Evolutionary conservation across 2,888 invertebrate species (phyloP).

Genomic region (Clusia tigrina): DNA sequence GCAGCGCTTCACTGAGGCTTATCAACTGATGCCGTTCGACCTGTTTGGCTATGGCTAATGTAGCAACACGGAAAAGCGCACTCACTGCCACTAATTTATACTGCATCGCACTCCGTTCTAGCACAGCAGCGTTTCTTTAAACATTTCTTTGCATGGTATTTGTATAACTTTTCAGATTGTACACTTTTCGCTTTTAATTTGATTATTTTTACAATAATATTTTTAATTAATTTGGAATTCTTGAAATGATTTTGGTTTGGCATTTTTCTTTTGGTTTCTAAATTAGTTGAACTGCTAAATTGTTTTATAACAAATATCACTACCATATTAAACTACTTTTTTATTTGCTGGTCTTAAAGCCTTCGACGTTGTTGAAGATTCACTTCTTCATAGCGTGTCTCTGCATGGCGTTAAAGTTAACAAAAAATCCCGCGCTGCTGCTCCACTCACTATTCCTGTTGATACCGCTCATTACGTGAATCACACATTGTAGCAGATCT

Average conservation of each 20-base stretch:
- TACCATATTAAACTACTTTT: slow-evolving; percentile 46
- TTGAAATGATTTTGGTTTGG: slow-evolving; percentile 30
- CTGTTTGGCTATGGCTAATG: no score
- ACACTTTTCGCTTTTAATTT: no score
- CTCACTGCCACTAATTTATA: no score
- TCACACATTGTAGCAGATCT: slow-evolving; percentile 72
- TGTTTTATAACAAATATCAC: slow-evolving; percentile 63
- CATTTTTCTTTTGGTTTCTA: slow-evolving; percentile 40
- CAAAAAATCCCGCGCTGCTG: slow-evolving; percentile 18
- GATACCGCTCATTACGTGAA: slow-evolving; percentile 41
- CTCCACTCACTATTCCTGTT: slow-evolving; percentile 14
- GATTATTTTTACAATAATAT: no score
- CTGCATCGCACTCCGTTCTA: no score
- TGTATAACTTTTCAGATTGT: no score
- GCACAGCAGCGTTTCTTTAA: no score
- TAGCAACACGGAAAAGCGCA: no score
- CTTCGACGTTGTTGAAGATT: slow-evolving; percentile 8
- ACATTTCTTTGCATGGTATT: no score
- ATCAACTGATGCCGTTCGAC: no score
- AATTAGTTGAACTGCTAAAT: slow-evolving; percentile 60
- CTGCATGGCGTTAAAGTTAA: slow-evolving; percentile 20
- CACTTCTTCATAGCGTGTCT: slow-evolving; percentile 14
- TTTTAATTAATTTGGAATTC: slow-evolving; percentile 25
- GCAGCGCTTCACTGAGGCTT: no score
- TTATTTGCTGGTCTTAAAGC: slow-evolving; percentile 14